phyloP scores from a whole-genome alignment of 2,113 vertebrate species.

The Xyliphius kryptos region DNA sequence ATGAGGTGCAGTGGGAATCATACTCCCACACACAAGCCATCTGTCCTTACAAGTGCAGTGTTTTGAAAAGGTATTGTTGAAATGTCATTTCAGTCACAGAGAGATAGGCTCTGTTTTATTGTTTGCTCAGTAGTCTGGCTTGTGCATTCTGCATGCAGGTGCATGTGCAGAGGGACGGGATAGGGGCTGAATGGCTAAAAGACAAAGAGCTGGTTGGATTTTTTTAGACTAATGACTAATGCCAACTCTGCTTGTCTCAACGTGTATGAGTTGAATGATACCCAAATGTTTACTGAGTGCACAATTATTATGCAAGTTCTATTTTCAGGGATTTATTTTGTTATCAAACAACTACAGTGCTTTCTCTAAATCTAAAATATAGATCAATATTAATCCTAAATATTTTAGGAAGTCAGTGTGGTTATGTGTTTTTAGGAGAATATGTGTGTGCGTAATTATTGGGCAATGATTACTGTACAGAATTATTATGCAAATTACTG shows the following conservation, averaged over 20 bases:
- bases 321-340: too few relatives aligned
- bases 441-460: too few relatives aligned
- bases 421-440: too few relatives aligned
- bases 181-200: background rate
- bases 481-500: too few relatives aligned
- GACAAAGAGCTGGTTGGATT: constrained; percentile 10
- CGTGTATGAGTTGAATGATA: constrained; percentile 15
- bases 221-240: constrained; percentile 17
- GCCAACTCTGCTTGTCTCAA: constrained; percentile 21
- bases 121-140: constrained; percentile 12
- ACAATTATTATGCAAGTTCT: too few relatives aligned
- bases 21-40: constrained; percentile 46
- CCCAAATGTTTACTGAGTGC: constrained; percentile 11
- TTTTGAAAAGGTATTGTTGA: constrained; percentile 7
- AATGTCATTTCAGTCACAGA: constrained; percentile 1
- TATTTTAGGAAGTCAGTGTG: too few relatives aligned
- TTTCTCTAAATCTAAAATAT: too few relatives aligned
- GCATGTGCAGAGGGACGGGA: background rate
- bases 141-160: constrained; percentile 8
- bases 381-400: too few relatives aligned
- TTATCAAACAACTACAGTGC: too few relatives aligned
- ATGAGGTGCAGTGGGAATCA: constrained; percentile 40
- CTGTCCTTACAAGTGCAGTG: constrained; percentile 37
- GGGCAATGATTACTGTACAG: too few relatives aligned
- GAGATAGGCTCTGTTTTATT: background rate